Conservation (phyloP, 1,140 invertebrate species). For the Drosophila novamexicana region DNA sequence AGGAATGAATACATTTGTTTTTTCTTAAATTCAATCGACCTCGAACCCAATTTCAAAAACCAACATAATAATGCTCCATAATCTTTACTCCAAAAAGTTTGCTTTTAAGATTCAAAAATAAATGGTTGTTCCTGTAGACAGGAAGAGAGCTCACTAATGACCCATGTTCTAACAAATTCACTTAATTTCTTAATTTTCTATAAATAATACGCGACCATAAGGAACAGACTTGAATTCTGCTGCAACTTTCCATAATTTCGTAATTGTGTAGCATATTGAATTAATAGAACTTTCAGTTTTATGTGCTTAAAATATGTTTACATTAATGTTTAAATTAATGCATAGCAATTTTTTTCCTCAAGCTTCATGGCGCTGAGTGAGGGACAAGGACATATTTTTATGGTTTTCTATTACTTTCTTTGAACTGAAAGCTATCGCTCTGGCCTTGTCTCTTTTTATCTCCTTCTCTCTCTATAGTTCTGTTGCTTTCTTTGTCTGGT, state of each 20-base stretch:
- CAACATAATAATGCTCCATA: no score
- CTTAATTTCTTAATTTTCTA: background rate
- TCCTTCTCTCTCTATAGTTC: background rate
- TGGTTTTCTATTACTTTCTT: constrained; percentile 33
- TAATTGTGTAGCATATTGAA: constrained; percentile 28
- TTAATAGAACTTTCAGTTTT: constrained; percentile 28
- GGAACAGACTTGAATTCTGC: constrained; percentile 8
- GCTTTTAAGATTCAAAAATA: no score
- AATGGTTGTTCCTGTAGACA: no score
- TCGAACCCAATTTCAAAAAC: no score
- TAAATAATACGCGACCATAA: constrained; percentile 1
- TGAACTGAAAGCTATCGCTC: constrained; percentile 8
- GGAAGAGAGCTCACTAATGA: no score
- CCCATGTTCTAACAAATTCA: no score
- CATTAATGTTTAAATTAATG: constrained; percentile 67
- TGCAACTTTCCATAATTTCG: constrained; percentile 1
- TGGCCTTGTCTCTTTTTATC: constrained; percentile 5
- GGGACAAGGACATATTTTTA: constrained; percentile 59
- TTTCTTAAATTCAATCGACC: no score
- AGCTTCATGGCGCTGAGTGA: constrained; percentile 59
- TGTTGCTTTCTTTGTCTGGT: constrained; percentile 22
- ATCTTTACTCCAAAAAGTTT: no score
- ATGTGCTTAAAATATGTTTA: constrained; percentile 61
- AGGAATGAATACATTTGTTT: no score
- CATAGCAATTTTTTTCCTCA: constrained; percentile 56